Base-by-base conservation (phyloP, 1,140 invertebrate genomes). In the Chrysoperla carnea region DNA sequence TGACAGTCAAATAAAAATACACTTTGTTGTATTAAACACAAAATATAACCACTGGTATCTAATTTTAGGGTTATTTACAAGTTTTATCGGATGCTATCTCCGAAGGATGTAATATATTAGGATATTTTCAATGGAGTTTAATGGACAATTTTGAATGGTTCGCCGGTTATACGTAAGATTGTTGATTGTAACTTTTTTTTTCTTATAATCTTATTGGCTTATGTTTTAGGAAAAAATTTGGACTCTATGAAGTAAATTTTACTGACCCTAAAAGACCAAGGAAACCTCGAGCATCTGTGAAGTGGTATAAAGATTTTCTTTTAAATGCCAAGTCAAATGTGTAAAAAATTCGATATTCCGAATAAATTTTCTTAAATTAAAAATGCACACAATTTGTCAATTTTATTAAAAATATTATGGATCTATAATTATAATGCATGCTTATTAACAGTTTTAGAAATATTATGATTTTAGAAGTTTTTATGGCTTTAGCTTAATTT, bases 101-200 rank as follows among this genome's bases (percentile, higher is more conserved):
- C 31, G 62, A 72, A 23, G 69, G 68, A 4, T 76, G 73, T 9
- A 76, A 81, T 48, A 66, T 90, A 1, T 66, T 69, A 15, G 78
- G 73, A 0, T 85, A 84, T 52, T 75, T 75, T 13, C 68, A 71
- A 8, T 85, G 81, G 81, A 78, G 76, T 17, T 56, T 85, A 15
- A 72, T 84, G 69, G 82, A 86, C 51, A 83, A 81, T 54, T 82
- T 80, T 50, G 81, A 84, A 63, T 83, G 79, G 78, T 63, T 69
- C 43, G 69, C 66, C 44, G 75, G 73, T 45, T 76, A 72, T 52
- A 67, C 66, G 68, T 72, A 56, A 64, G 63, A 61, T 37, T 48
- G 43, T 38, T 42, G 29, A 9, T 39, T 44, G 23, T 46, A 33
- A 15, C 12, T 40, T 23, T 23, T 23, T 3, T 23, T 23, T 23